phyloP scores from a whole-genome alignment of 2,888 invertebrate species.

The Ophion ellenae region DNA sequence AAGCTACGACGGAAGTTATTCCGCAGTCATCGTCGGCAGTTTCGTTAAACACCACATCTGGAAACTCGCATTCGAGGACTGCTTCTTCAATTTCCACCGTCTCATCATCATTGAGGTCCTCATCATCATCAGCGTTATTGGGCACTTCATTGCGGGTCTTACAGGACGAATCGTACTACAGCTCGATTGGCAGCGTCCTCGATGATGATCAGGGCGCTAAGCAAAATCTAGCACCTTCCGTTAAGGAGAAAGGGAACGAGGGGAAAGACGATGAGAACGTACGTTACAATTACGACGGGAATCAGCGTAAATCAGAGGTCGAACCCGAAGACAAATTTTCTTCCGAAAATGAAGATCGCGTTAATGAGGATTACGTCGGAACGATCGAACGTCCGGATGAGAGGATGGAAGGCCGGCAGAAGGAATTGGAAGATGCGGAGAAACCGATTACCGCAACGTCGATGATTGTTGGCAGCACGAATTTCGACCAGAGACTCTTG shows the following conservation, averaged over 20 bases:
- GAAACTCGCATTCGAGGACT: constrained; percentile 4
- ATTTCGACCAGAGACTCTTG: constrained; percentile 35
- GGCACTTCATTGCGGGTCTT: constrained; percentile 10
- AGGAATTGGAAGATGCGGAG: neutral
- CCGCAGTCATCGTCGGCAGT: constrained; percentile 37
- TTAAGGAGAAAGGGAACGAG: neutral
- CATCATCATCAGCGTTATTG: constrained; percentile 29
- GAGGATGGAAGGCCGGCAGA: neutral
- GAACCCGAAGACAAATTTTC: constrained; percentile 23
- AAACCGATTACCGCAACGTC: constrained; percentile 11
- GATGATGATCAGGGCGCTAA: constrained; percentile 14
- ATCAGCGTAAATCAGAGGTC: constrained; percentile 15
- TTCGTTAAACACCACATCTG: constrained; percentile 4
- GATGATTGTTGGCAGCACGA: neutral
- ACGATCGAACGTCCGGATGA: constrained; percentile 46
- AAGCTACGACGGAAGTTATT: constrained; percentile 41
- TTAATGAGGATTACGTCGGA: constrained; percentile 47
- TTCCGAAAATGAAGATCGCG: constrained; percentile 41
- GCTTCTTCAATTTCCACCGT: constrained; percentile 26
- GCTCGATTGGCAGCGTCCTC: neutral
- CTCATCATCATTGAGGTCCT: constrained; percentile 25
- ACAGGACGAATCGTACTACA: constrained; percentile 11
- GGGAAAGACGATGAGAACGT: constrained; percentile 7
- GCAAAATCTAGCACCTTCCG: neutral
- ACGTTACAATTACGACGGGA: constrained; percentile 14